These are phyloP conservation scores for Tetranychus piercei DNA, from an alignment of 2,888 invertebrate genomes.

Conservation along the genomic window DNA sequence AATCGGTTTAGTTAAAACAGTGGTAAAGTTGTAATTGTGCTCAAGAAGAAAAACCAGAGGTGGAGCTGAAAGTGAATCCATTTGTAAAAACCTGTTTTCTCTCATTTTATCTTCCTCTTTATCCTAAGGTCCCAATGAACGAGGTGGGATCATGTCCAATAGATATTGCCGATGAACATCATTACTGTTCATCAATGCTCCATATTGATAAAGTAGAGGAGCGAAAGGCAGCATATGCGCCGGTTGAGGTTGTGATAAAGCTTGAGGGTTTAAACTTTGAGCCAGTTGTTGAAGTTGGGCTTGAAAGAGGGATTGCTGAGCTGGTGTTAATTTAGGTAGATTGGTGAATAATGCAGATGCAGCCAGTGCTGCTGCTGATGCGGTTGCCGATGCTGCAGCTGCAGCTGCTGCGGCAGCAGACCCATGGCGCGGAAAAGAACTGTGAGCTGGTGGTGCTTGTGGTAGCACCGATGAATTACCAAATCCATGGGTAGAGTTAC, in stretches of 20 bases:
- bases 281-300: slow-evolving; percentile 34
- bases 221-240: slow-evolving; percentile 61
- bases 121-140: slow-evolving; percentile 18
- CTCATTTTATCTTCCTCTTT: too few relatives aligned
- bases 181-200: slow-evolving; percentile 30
- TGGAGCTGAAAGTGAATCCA: too few relatives aligned
- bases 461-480: slow-evolving; percentile 23
- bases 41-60: too few relatives aligned
- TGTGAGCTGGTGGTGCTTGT: slow-evolving; percentile 27
- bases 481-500: slow-evolving; percentile 11
- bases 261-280: slow-evolving; percentile 51
- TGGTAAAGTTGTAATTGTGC: too few relatives aligned
- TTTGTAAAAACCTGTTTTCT: too few relatives aligned
- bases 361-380: slow-evolving; percentile 32
- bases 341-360: slow-evolving; percentile 31
- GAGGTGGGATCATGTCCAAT: slow-evolving; percentile 72
- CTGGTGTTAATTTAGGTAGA: slow-evolving; percentile 25
- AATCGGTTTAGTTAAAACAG: too few relatives aligned
- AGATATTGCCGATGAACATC: slow-evolving; percentile 72
- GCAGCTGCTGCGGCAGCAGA: slow-evolving; percentile 25
- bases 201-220: slow-evolving; percentile 42
- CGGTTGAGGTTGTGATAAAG: slow-evolving; percentile 47
- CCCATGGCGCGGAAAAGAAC: slow-evolving; percentile 21
- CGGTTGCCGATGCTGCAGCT: slow-evolving; percentile 35
- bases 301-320: slow-evolving; percentile 27